Percentiles rank a stretch among this genome's conserved stretches.
Conservation (phyloP, 2,113 vertebrate species). For the Hypomesus transpacificus region DNA sequence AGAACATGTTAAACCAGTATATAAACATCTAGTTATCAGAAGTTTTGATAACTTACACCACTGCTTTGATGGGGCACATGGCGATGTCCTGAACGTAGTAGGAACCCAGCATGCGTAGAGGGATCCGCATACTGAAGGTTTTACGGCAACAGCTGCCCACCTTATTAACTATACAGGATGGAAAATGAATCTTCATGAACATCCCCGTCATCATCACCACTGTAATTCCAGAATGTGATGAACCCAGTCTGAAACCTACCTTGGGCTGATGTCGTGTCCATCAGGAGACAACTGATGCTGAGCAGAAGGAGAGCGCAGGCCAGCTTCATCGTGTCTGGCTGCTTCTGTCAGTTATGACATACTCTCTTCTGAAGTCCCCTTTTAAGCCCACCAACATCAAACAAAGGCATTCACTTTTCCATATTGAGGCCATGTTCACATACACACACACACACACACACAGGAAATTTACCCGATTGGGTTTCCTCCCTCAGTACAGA, state of each 20-base stretch:
- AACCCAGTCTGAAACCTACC: constrained; percentile 28
- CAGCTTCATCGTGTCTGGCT: constrained; percentile 31
- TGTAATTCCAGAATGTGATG: too few relatives aligned
- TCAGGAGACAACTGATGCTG: constrained; percentile 15
- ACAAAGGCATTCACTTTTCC: not conserved
- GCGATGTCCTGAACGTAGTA: constrained; percentile 42
- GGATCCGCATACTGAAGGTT: constrained; percentile 8
- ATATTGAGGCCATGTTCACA: not conserved
- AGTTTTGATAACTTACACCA: constrained; percentile 59
- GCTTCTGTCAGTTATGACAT: constrained; percentile 16
- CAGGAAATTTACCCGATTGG: not conserved
- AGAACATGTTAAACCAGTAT: not conserved
- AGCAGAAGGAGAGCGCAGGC: constrained; percentile 22
- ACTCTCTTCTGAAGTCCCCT: constrained; percentile 1
- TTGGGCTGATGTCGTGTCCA: constrained; percentile 28
- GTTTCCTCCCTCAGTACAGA: constrained; percentile 41
- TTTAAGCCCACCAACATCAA: constrained; percentile 20
- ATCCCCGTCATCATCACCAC: not conserved
- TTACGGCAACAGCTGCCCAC: constrained; percentile 45
- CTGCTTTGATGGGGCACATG: constrained; percentile 33
- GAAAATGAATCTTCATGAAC: constrained; percentile 9
- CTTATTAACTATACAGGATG: constrained; percentile 35
- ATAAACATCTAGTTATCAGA: not conserved
- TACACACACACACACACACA: not conserved
- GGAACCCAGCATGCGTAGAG: not conserved